Percentiles rank a stretch among this genome's conserved stretches.
phyloP scores from a whole-genome alignment of 2,797 vertebrate genomes.

The Pangasius djambal region DNA sequence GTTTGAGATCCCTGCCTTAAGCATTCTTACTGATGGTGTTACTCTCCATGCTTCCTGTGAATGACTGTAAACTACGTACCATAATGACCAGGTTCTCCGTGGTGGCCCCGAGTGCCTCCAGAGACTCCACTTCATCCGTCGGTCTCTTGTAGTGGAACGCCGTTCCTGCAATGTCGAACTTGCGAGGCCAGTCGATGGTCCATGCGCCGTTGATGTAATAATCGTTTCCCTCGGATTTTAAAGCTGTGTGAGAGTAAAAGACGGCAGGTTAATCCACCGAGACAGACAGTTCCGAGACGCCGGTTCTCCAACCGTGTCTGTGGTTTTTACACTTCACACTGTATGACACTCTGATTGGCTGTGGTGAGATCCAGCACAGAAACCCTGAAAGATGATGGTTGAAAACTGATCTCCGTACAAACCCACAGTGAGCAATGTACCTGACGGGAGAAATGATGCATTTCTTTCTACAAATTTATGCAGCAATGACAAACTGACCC shows the following conservation, averaged over 20 bases:
- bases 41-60: background rate
- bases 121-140: constrained; percentile 89
- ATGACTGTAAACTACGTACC: constrained; percentile 75
- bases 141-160: constrained; percentile 96
- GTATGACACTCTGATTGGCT: background rate
- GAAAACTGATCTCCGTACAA: background rate
- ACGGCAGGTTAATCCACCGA: background rate
- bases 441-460: background rate
- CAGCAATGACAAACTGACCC: background rate
- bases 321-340: background rate
- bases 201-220: constrained; percentile 99
- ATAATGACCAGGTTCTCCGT: constrained; percentile 93
- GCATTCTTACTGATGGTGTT: background rate
- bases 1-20: background rate
- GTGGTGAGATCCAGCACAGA: background rate
- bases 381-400: background rate
- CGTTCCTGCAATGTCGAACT: constrained; percentile 95
- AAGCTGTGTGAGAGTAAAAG: constrained; percentile 73
- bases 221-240: constrained; percentile 94
- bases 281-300: background rate
- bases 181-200: constrained; percentile 99
- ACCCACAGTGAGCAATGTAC: background rate
- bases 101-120: constrained; percentile 93
- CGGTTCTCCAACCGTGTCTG: background rate
- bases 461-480: background rate